Percentiles rank a stretch among this genome's conserved stretches.
phyloP scores from a whole-genome alignment of 35 echinoderm and acorn worm genomes.

The Apostichopus parvimensis region DNA sequence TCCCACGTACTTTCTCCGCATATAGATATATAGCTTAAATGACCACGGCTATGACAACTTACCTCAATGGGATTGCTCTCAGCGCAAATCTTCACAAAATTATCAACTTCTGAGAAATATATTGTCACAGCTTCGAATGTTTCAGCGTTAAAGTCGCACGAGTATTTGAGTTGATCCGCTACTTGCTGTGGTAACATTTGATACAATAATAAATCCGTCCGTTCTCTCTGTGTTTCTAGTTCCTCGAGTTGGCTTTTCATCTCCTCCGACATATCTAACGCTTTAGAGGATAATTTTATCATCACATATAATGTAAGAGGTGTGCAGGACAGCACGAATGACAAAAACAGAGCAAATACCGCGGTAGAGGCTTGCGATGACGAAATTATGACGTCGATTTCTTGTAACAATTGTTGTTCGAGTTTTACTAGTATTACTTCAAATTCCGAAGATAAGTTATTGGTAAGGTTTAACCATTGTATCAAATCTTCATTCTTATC shows the following conservation, averaged over 20 bases:
- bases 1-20: too few species aligned
- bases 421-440: not conserved
- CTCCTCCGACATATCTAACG: not conserved
- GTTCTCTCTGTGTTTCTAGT: conserved; percentile 70
- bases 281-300: not conserved
- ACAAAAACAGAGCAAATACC: not conserved
- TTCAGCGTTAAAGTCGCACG: conserved; percentile 70
- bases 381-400: conserved; percentile 28
- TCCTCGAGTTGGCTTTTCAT: not conserved
- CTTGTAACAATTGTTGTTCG: not conserved
- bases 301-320: conserved; percentile 13
- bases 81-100: conserved; percentile 89
- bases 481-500: not conserved
- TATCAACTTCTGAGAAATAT: conserved; percentile 93
- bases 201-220: conserved; percentile 81
- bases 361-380: not conserved
- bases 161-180: conserved; percentile 71
- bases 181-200: conserved; percentile 87
- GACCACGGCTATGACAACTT: not conserved
- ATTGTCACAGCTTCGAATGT: conserved; percentile 77
- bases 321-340: not conserved
- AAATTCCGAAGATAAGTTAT: not conserved
- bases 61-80: conserved; percentile 88
- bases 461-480: not conserved
- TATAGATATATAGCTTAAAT: too few species aligned